These are phyloP conservation scores for Malurus alboscapulatus DNA, from an alignment of 2,113 vertebrate species.

Conservation along the genomic window DNA sequence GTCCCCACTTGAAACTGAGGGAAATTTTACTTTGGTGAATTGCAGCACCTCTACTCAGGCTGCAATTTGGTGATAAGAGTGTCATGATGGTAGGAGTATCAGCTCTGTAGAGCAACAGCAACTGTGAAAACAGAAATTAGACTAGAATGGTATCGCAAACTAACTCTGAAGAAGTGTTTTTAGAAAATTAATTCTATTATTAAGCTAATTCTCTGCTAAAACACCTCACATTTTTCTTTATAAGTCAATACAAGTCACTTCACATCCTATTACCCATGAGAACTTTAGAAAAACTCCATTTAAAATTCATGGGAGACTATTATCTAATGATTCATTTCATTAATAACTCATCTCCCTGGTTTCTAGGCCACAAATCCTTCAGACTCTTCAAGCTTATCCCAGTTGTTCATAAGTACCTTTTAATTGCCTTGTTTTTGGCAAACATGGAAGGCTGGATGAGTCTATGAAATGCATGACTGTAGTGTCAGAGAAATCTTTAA, in stretches of 20 bases:
- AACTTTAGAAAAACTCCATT: constrained; percentile 9
- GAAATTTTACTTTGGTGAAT: background rate
- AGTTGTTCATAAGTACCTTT: background rate
- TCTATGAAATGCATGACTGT: background rate
- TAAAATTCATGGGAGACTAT: constrained; percentile 21
- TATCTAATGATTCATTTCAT: constrained; percentile 31
- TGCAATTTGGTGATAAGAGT: background rate
- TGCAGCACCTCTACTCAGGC: background rate
- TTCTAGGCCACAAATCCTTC: background rate
- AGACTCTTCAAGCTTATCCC: background rate
- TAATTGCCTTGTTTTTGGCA: background rate
- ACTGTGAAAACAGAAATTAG: background rate
- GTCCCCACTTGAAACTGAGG: background rate
- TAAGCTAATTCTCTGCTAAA: constrained; percentile 15
- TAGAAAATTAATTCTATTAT: constrained; percentile 15
- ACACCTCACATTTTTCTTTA: background rate
- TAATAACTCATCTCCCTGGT: background rate
- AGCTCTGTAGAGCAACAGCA: background rate
- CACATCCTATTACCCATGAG: background rate
- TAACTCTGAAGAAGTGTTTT: background rate
- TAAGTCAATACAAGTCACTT: background rate
- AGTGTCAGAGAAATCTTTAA: background rate
- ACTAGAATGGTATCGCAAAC: background rate
- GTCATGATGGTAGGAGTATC: background rate
- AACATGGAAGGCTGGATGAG: background rate